These are phyloP conservation scores for Salmo trutta DNA, from an alignment of 2,797 vertebrate species.

Conservation along the genomic window DNA sequence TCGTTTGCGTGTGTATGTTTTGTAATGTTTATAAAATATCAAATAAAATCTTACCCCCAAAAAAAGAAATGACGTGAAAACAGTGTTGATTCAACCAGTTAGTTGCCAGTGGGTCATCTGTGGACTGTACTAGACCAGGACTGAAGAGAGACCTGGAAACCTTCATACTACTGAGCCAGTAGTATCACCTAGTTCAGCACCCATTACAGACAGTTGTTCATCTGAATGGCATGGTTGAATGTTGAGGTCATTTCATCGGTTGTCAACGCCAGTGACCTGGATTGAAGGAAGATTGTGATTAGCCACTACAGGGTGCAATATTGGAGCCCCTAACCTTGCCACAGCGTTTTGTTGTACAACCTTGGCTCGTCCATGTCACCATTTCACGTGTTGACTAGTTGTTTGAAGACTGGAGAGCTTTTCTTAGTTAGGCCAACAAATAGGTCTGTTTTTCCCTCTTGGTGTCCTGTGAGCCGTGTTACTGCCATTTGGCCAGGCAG, in stretches of 20 bases:
- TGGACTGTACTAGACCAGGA: not conserved
- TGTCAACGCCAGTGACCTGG: constrained; percentile 9
- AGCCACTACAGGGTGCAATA: not conserved
- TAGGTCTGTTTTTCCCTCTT: constrained; percentile 59
- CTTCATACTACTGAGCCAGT: not conserved
- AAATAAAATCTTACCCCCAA: no score
- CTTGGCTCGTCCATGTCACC: not conserved
- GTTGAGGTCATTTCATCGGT: constrained; percentile 23
- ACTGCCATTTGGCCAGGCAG: constrained; percentile 72
- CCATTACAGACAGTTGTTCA: not conserved
- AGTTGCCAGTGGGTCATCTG: not conserved
- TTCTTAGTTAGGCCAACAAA: constrained; percentile 63
- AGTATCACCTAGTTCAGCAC: not conserved
- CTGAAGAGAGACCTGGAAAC: not conserved
- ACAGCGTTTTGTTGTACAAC: constrained; percentile 35
- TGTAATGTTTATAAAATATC: no score
- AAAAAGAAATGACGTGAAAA: no score
- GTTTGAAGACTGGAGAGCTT: constrained; percentile 50
- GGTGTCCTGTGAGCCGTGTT: constrained; percentile 72
- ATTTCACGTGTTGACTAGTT: constrained; percentile 43
- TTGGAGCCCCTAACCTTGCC: constrained; percentile 3
- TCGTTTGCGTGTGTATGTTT: no score
- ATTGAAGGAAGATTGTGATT: constrained; percentile 15
- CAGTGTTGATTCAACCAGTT: not conserved
- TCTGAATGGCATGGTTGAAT: not conserved